Base-by-base conservation (phyloP, 2,797 vertebrate species). In the Heteromormyrus szaboi region DNA sequence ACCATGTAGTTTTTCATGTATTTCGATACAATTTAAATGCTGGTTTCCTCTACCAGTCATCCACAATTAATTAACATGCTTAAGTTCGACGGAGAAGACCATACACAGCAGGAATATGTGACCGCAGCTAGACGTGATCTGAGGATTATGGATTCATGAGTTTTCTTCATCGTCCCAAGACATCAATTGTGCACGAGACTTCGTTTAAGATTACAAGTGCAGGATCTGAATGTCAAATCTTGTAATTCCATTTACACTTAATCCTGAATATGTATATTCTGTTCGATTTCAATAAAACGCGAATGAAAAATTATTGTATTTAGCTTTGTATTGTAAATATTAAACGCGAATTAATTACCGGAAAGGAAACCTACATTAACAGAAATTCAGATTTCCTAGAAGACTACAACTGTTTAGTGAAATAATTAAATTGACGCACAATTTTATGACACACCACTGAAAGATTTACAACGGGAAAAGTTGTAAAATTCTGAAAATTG, bases 171-270 rank as follows among this genome's bases (percentile, higher is more conserved):
- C 65, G 4, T 22, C 7, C 19, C 17, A 11, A 79, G 33, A 44
- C 72, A 17, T 37, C 37, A 44, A 44, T 44, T 79, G 72, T 79
- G 7, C 87, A 88, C 62, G 86, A 87, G 86, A 88, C 59, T 88
- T 76, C 6, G 68, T 88, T 76, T 76, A 88, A 41, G 87, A 65
- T 53, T 88, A 88, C 50, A n/a, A 65, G 50, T 72, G 46, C 62
- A 51, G 62, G 44, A 88, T 48, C 33, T 68, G 25, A 46, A 79
- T 44, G 72, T 44, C 33, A 79, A 41, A 41, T 17, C 33, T 37
- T 79, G 33, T 79, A 79, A 44, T 44, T 79, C 37, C 4, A 44
- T 44, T 79, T 44, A 37, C 72, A 79, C 29, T 37, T 79, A 79
- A 41, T 79, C 14, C 14, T 76, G 37, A 76, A 76, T 76, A 76